A percentile compares a stretch with the other conserved stretches of the same genome.
Conservation (phyloP, 2,113 vertebrate species). For the Ardeotis arabs region DNA sequence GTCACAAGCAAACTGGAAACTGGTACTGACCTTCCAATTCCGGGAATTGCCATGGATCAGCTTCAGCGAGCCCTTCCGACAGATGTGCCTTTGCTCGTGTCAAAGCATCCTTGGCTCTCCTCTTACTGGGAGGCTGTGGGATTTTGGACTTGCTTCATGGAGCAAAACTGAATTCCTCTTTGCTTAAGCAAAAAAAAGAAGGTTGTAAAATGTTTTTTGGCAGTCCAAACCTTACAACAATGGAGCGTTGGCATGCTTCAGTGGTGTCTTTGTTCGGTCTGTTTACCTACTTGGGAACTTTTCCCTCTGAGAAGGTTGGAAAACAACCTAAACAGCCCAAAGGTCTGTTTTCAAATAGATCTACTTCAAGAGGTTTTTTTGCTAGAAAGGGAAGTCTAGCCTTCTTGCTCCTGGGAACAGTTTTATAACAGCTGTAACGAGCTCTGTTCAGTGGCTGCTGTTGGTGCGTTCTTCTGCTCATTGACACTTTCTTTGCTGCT, state of each 20-base stretch:
- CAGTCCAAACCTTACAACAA: neutral
- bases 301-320: neutral
- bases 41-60: neutral
- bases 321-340: neutral
- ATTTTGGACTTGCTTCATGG: neutral
- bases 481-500: neutral
- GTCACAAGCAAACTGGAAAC: neutral
- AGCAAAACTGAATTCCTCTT: neutral
- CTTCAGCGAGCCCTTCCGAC: neutral
- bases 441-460: neutral
- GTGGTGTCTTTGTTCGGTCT: neutral
- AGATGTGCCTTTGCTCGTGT: neutral
- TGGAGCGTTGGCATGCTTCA: neutral
- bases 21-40: neutral
- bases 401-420: neutral
- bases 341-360: neutral
- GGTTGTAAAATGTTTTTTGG: neutral
- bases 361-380: neutral
- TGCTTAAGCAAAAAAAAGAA: neutral
- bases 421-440: neutral
- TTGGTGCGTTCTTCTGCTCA: neutral
- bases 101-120: neutral
- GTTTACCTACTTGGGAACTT: conserved; percentile 15
- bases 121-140: neutral
- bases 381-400: neutral